phyloP scores from a whole-genome alignment of 1,140 invertebrate genomes.

The Acyrthosiphon pisum region DNA sequence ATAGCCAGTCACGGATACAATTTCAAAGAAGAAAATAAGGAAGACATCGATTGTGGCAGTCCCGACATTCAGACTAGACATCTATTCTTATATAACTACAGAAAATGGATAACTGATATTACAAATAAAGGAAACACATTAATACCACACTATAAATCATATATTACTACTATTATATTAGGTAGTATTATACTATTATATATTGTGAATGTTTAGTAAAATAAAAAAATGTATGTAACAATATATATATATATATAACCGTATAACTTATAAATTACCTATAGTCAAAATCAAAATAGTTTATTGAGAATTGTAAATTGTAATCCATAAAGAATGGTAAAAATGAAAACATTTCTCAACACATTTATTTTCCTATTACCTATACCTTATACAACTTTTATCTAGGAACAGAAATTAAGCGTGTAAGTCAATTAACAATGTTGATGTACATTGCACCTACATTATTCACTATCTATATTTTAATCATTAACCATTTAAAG shows the following conservation, averaged over 20 bases:
- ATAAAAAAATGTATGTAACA: neutral
- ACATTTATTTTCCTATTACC: neutral
- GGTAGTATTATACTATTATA: slow-evolving; percentile 10
- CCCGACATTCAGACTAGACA: slow-evolving; percentile 21
- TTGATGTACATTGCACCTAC: too few relatives aligned
- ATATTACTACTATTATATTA: neutral
- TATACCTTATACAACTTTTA: too few relatives aligned
- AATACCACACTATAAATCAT: neutral
- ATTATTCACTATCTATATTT: neutral
- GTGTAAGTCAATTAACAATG: neutral
- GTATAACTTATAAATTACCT: too few relatives aligned
- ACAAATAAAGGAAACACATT: neutral
- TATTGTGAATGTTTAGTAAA: neutral
- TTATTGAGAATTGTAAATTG: neutral
- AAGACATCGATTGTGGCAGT: neutral
- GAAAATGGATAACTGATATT: neutral
- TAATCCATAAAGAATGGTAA: too few relatives aligned
- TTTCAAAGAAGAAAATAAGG: neutral
- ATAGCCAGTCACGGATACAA: slow-evolving; percentile 30
- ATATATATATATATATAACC: neutral
- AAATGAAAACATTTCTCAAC: neutral
- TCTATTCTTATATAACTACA: neutral
- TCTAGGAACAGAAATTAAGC: neutral
- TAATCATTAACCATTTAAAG: neutral
- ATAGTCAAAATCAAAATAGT: neutral